Percentiles rank a stretch among this genome's conserved stretches.
Conservation (phyloP, 2,113 vertebrate genomes). For the Osmerus mordax region DNA sequence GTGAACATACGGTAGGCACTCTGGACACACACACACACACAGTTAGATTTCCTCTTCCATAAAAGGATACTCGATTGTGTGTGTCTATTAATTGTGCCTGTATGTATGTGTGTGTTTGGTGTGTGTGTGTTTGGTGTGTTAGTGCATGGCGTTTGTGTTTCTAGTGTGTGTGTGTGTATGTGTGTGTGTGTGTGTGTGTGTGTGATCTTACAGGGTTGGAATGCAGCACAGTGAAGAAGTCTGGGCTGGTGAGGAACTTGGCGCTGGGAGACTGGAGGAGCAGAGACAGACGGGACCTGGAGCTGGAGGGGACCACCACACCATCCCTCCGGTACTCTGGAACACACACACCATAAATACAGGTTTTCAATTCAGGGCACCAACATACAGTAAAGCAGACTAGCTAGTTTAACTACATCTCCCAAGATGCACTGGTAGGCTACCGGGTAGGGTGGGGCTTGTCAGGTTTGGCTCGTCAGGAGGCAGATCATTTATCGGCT, state of each 20-base stretch:
- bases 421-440: constrained; percentile 4
- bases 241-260: constrained; percentile 96
- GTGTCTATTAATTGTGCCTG: neutral
- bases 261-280: constrained; percentile 92
- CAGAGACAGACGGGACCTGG: constrained; percentile 84
- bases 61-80: neutral
- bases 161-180: neutral
- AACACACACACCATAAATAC: neutral
- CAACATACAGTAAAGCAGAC: neutral
- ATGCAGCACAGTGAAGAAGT: constrained; percentile 98
- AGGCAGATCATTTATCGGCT: constrained; percentile 48
- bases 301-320: constrained; percentile 79
- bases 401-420: neutral
- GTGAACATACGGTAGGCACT: constrained; percentile 89
- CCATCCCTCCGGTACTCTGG: constrained; percentile 88
- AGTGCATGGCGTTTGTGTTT: neutral
- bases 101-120: neutral
- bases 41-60: neutral
- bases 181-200: neutral
- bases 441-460: constrained; percentile 61
- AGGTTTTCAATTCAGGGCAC: neutral
- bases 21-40: constrained; percentile 45
- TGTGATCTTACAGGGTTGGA: constrained; percentile 86
- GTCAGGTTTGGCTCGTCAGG: constrained; percentile 62
- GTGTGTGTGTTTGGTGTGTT: neutral